These are phyloP conservation scores for Drosophila saltans DNA, from an alignment of 1,140 invertebrate species.

Conservation along the genomic window DNA sequence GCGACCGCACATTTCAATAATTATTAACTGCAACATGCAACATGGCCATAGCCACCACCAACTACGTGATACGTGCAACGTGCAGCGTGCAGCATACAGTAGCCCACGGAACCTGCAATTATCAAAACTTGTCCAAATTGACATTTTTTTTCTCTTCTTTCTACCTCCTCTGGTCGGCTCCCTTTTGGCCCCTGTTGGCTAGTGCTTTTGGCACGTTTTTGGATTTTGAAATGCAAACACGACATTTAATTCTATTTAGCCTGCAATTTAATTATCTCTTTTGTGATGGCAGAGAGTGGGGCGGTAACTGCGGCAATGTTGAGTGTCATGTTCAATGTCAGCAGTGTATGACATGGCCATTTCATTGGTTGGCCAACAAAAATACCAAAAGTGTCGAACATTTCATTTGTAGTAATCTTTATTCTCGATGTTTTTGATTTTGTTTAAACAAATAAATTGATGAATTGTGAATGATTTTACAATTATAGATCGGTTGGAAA, in stretches of 20 bases:
- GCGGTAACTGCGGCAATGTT: conserved; percentile 34
- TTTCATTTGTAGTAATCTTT: background rate
- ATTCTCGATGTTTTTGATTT: too few species aligned
- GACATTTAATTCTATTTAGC: conserved; percentile 80
- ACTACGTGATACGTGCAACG: conserved; percentile 41
- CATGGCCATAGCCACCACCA: conserved; percentile 38
- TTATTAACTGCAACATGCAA: conserved; percentile 81
- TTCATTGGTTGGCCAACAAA: background rate
- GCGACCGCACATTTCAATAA: conserved; percentile 80
- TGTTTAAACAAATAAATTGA: too few species aligned
- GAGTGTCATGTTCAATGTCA: conserved; percentile 74
- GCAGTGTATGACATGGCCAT: conserved; percentile 20
- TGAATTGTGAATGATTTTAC: too few species aligned
- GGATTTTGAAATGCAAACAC: conserved; percentile 81
- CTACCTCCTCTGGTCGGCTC: conserved; percentile 41
- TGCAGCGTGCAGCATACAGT: conserved; percentile 39
- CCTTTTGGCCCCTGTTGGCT: conserved; percentile 15
- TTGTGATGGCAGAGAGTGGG: too few species aligned
- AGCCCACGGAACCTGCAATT: conserved; percentile 60
- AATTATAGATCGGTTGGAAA: too few species aligned
- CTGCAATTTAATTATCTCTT: conserved; percentile 79
- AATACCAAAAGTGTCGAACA: background rate
- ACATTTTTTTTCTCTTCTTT: conserved; percentile 57
- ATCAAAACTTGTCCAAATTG: conserved; percentile 80
- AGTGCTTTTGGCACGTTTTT: conserved; percentile 62